phyloP scores from a whole-genome alignment of 2,888 invertebrate species.

The Achlya flavicornis region DNA sequence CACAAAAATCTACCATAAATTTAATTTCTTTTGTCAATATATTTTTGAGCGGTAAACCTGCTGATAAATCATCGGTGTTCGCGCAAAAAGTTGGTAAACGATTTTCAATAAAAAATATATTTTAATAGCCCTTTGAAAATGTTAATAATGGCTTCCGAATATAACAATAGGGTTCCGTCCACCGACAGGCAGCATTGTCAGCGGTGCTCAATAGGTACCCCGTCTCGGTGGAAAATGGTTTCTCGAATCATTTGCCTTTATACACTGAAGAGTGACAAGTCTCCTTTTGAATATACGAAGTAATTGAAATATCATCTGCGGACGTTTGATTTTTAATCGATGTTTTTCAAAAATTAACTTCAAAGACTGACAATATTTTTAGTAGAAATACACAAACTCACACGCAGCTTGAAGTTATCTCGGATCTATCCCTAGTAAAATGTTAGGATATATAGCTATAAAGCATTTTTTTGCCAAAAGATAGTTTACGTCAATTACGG shows the following conservation, averaged over 20 bases:
- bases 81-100: slow-evolving; percentile 58
- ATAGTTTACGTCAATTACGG: no score
- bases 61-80: slow-evolving; percentile 50
- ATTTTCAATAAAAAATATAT: slow-evolving; percentile 68
- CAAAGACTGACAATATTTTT: no score
- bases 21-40: slow-evolving; percentile 32
- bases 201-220: slow-evolving; percentile 62
- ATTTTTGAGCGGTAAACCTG: slow-evolving; percentile 35
- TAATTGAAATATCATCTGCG: slow-evolving; percentile 61
- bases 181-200: slow-evolving; percentile 73
- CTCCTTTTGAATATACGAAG: slow-evolving; percentile 56
- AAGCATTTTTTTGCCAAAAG: no score
- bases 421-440: no score
- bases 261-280: slow-evolving; percentile 66
- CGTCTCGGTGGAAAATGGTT: slow-evolving; percentile 71
- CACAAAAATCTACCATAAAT: slow-evolving; percentile 26
- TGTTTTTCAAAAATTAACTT: slow-evolving; percentile 14
- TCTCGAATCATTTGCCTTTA: slow-evolving; percentile 69
- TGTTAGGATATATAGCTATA: no score
- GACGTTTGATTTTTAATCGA: slow-evolving; percentile 24
- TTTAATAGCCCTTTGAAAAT: slow-evolving; percentile 78
- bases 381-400: no score
- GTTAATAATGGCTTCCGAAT: slow-evolving; percentile 80
- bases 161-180: slow-evolving; percentile 76
- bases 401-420: no score